Conservation (phyloP, 2,797 vertebrate species). For the Hoplostethus atlanticus region DNA sequence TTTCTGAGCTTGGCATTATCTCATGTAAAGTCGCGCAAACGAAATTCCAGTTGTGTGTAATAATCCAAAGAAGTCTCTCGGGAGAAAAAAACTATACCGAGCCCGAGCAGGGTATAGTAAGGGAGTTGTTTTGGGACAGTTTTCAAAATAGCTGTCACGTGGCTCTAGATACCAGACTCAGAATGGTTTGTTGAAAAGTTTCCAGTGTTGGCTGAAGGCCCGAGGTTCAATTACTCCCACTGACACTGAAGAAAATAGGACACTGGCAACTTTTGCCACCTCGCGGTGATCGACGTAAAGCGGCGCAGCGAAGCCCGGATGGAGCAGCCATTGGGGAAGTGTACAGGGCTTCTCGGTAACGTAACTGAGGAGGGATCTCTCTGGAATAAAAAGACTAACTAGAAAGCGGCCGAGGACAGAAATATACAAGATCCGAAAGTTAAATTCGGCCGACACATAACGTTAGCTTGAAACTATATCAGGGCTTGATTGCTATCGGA, state of each 20-base stretch:
- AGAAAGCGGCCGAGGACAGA: slow-evolving; percentile 63
- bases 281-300: slow-evolving; percentile 60
- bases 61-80: too few species aligned
- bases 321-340: slow-evolving; percentile 87
- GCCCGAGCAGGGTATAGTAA: too few species aligned
- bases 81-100: too few species aligned
- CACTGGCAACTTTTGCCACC: slow-evolving; percentile 52
- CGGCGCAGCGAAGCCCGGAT: slow-evolving; percentile 82
- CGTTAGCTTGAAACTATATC: slow-evolving; percentile 43
- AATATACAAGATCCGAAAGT: slow-evolving; percentile 42
- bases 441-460: slow-evolving; percentile 40
- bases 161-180: too few species aligned
- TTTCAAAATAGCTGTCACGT: too few species aligned
- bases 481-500: slow-evolving; percentile 60
- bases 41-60: background rate
- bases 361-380: slow-evolving; percentile 76
- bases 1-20: background rate
- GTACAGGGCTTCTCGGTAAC: slow-evolving; percentile 75
- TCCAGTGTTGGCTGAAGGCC: too few species aligned
- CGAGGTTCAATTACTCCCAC: too few species aligned
- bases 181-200: too few species aligned
- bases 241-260: background rate
- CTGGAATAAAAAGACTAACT: slow-evolving; percentile 77
- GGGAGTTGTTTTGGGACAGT: too few species aligned
- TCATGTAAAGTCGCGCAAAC: background rate